These are phyloP conservation scores for Chironomus tentans DNA, from an alignment of 2,888 invertebrate genomes.

Conservation along the genomic window DNA sequence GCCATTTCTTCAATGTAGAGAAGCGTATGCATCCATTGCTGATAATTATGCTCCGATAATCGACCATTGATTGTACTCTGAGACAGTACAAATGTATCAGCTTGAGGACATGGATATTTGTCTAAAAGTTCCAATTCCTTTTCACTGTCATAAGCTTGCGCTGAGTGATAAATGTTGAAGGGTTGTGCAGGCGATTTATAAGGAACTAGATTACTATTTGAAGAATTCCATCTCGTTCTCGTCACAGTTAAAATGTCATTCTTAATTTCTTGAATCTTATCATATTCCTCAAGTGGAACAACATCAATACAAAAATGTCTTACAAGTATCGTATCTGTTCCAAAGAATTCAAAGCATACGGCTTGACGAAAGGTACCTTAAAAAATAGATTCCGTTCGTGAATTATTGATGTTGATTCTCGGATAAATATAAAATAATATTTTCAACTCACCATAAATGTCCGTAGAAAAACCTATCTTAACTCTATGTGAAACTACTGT, in stretches of 20 bases:
- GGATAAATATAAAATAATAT: not conserved
- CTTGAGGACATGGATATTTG: constrained; percentile 56
- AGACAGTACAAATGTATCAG: constrained; percentile 56
- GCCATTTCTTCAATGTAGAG: constrained; percentile 71
- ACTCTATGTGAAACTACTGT: constrained; percentile 39
- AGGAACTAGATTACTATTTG: constrained; percentile 46
- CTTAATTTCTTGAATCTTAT: constrained; percentile 54
- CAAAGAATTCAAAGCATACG: constrained; percentile 61
- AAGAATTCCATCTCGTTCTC: constrained; percentile 52
- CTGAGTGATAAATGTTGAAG: constrained; percentile 43
- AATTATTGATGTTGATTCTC: not conserved
- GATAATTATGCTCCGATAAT: constrained; percentile 59
- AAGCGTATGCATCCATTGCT: constrained; percentile 63
- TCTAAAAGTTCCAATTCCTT: constrained; percentile 48
- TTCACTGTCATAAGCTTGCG: constrained; percentile 41
- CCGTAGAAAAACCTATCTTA: constrained; percentile 53
- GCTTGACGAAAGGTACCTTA: constrained; percentile 61
- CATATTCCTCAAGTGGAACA: constrained; percentile 56
- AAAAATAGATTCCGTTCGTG: not conserved
- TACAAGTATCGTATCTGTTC: constrained; percentile 52
- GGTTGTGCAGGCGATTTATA: constrained; percentile 49
- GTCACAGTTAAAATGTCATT: constrained; percentile 53
- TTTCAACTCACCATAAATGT: constrained; percentile 49
- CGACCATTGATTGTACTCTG: constrained; percentile 57
- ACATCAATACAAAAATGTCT: constrained; percentile 68